Evolutionary conservation across 2,113 vertebrate species (phyloP).

Genomic region (Arenaria interpres): DNA sequence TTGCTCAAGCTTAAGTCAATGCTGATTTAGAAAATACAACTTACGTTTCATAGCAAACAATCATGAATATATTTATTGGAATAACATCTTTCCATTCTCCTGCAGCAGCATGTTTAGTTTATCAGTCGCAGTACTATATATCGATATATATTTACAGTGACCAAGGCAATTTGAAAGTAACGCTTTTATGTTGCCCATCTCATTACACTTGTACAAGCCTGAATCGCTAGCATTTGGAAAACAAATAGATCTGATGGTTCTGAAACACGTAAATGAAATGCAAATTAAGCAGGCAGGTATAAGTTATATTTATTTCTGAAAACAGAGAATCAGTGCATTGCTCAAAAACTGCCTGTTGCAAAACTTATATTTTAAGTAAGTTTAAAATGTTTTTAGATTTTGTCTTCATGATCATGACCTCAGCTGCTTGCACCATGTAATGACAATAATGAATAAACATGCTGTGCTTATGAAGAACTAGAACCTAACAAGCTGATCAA

Average conservation of each 20-base stretch:
- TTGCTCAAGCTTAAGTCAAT: slow-evolving; percentile 46
- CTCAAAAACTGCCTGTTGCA: background rate
- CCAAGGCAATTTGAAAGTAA: slow-evolving; percentile 49
- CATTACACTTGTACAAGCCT: slow-evolving; percentile 11
- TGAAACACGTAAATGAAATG: slow-evolving; percentile 42
- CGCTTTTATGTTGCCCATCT: slow-evolving; percentile 21
- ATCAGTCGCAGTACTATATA: background rate
- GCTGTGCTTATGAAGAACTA: slow-evolving; percentile 74
- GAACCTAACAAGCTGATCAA: slow-evolving; percentile 83
- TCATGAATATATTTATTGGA: slow-evolving; percentile 61
- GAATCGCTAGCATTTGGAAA: background rate
- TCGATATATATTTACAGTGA: slow-evolving; percentile 28
- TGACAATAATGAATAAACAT: slow-evolving; percentile 87
- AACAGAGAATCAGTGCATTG: background rate
- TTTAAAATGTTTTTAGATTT: slow-evolving; percentile 66
- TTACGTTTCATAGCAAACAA: slow-evolving; percentile 39
- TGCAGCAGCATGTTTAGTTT: background rate
- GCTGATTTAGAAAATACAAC: slow-evolving; percentile 52
- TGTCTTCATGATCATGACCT: slow-evolving; percentile 74
- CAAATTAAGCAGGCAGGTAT: background rate
- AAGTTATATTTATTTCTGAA: background rate
- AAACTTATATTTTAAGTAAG: background rate
- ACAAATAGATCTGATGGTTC: background rate
- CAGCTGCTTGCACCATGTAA: slow-evolving; percentile 70
- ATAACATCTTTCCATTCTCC: slow-evolving; percentile 32